phyloP scores from a whole-genome alignment of 1,140 invertebrate genomes.

The Leptinotarsa undecemlineata region DNA sequence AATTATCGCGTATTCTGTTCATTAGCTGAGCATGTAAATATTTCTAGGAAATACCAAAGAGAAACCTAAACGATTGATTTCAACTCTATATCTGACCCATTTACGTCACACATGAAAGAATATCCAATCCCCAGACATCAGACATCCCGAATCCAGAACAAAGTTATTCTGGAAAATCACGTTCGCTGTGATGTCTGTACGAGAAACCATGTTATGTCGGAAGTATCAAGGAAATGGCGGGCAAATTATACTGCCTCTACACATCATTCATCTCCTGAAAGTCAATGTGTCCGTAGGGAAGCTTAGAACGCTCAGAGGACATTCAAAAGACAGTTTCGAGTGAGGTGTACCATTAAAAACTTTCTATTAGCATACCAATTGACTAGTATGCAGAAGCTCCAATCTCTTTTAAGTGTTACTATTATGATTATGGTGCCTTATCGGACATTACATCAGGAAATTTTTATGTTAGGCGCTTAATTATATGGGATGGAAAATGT shows the following conservation, averaged over 20 bases:
- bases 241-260: background rate
- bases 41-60: too few species aligned
- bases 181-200: background rate
- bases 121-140: too few species aligned
- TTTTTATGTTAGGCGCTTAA: background rate
- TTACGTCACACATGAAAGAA: too few species aligned
- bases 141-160: too few species aligned
- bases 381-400: background rate
- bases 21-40: too few species aligned
- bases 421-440: conserved; percentile 6
- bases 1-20: too few species aligned
- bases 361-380: conserved; percentile 6
- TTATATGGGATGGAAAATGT: background rate
- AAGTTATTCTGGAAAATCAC: background rate
- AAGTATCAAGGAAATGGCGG: background rate
- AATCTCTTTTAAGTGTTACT: conserved; percentile 8
- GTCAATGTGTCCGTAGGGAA: background rate
- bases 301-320: background rate
- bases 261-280: conserved; percentile 2
- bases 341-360: background rate
- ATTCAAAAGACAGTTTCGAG: background rate
- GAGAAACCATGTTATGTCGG: background rate
- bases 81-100: too few species aligned
- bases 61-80: too few species aligned
- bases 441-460: background rate